Evolutionary conservation across 2,888 invertebrate species (phyloP).

Genomic region (Dinocampus coccinellae): DNA sequence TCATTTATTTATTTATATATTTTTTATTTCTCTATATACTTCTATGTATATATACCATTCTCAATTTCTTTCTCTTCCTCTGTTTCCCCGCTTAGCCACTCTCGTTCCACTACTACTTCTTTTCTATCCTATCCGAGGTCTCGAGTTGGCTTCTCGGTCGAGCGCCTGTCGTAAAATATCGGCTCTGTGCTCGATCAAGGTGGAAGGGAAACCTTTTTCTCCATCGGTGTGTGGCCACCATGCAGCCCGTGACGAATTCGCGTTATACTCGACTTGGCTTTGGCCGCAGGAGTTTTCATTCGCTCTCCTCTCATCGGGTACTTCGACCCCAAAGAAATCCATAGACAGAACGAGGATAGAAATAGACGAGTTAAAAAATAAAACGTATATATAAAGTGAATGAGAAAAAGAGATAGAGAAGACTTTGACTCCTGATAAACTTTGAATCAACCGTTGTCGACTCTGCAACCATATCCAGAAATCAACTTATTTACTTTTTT

Average conservation of each 20-base stretch:
- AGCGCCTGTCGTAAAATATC: conserved; percentile 47
- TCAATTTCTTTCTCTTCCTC: conserved; percentile 6
- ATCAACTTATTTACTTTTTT: conserved; percentile 4
- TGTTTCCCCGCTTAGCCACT: neutral
- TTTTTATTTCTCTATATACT: neutral
- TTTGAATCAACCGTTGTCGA: conserved; percentile 18
- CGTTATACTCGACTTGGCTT: conserved; percentile 45
- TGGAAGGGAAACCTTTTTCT: conserved; percentile 38
- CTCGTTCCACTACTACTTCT: conserved; percentile 28
- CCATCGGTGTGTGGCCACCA: conserved; percentile 44
- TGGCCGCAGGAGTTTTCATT: conserved; percentile 41
- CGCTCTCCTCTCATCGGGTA: conserved; percentile 22
- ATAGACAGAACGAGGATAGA: conserved; percentile 10
- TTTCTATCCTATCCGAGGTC: conserved; percentile 14
- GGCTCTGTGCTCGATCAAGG: conserved; percentile 29
- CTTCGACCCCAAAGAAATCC: conserved; percentile 20
- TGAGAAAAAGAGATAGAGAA: neutral
- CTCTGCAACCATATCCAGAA: neutral
- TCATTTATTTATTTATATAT: too few relatives aligned
- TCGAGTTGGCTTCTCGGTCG: conserved; percentile 43
- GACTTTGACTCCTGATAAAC: conserved; percentile 17
- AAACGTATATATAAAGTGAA: neutral
- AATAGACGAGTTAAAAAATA: neutral
- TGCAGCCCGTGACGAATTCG: conserved; percentile 48
- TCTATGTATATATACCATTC: conserved; percentile 8